Percentiles rank a stretch among this genome's conserved stretches.
Evolutionary conservation across 30 jellyfish, hydroid and myxozoan species (phyloP).

Genomic region (Rhopilema esculentum): DNA sequence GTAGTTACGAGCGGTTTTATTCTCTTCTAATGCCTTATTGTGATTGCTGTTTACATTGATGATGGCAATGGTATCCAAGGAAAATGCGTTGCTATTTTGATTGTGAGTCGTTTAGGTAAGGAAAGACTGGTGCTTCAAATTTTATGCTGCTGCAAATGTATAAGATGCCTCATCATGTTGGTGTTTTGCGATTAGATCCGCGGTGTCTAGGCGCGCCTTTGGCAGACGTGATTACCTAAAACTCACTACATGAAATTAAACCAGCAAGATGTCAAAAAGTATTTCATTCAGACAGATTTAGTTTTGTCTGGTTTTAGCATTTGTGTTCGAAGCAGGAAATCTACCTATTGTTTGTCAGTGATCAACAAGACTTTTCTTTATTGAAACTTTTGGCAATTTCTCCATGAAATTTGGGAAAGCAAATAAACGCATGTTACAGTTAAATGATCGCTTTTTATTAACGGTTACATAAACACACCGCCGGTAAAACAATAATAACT

Average conservation of each 20-base stretch:
- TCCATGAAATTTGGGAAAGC: background rate
- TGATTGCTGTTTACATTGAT: background rate
- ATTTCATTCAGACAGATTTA: background rate
- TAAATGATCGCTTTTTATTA: background rate
- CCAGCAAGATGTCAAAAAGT: no score
- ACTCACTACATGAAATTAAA: background rate
- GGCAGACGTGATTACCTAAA: background rate
- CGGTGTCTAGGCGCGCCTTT: background rate
- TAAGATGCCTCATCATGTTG: background rate
- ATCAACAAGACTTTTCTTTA: background rate
- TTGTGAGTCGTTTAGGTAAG: background rate
- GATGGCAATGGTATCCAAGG: slow-evolving; percentile 6
- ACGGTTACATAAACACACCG: background rate
- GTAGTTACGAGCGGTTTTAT: background rate
- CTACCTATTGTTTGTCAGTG: background rate
- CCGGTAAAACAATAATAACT: background rate
- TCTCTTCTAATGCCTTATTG: background rate
- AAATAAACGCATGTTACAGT: background rate
- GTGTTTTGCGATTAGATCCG: background rate
- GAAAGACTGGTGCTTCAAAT: background rate
- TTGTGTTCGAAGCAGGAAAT: background rate
- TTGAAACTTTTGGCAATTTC: background rate
- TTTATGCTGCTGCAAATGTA: background rate
- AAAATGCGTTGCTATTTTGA: slow-evolving; percentile 34
- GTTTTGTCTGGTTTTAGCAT: background rate